Evolutionary conservation across 2,797 vertebrate genomes (phyloP).

Genomic region (Lithobates sylvaticus): DNA sequence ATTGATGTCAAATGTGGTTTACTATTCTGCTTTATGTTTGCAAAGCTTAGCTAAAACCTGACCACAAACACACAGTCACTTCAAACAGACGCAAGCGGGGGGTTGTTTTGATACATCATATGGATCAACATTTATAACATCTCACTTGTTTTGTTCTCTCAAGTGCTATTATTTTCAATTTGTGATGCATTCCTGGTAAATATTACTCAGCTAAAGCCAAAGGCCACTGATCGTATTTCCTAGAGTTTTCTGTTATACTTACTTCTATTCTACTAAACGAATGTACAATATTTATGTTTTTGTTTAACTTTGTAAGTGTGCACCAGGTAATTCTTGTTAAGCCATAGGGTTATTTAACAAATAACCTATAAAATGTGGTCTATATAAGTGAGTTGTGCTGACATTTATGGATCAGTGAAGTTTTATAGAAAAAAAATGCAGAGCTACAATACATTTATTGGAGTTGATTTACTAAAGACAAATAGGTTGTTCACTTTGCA

Average conservation of each 20-base stretch:
- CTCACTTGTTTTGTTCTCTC: conserved; percentile 4
- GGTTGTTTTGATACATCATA: conserved; percentile 36
- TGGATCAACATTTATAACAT: conserved; percentile 8
- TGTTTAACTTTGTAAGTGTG: no score
- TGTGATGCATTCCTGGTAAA: not conserved
- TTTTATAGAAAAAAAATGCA: no score
- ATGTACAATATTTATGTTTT: not conserved
- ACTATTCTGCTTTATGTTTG: conserved; percentile 34
- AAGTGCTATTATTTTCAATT: conserved; percentile 19
- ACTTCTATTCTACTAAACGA: not conserved
- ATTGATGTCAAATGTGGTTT: conserved; percentile 62
- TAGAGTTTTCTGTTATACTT: not conserved
- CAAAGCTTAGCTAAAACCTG: conserved; percentile 42
- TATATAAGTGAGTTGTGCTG: no score
- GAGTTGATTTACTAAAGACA: no score
- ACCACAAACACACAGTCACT: conserved; percentile 58
- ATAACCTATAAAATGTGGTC: no score
- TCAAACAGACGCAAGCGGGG: conserved; percentile 47
- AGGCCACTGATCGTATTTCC: not conserved
- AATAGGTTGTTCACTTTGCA: no score
- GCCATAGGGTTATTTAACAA: no score
- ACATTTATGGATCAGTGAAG: no score
- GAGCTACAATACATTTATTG: no score
- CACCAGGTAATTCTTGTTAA: no score
- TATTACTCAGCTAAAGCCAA: not conserved